Percentiles rank a stretch among this genome's conserved stretches.
These are phyloP conservation scores for Megalops atlanticus DNA, from an alignment of 2,113 vertebrate genomes.

Conservation along the genomic window DNA sequence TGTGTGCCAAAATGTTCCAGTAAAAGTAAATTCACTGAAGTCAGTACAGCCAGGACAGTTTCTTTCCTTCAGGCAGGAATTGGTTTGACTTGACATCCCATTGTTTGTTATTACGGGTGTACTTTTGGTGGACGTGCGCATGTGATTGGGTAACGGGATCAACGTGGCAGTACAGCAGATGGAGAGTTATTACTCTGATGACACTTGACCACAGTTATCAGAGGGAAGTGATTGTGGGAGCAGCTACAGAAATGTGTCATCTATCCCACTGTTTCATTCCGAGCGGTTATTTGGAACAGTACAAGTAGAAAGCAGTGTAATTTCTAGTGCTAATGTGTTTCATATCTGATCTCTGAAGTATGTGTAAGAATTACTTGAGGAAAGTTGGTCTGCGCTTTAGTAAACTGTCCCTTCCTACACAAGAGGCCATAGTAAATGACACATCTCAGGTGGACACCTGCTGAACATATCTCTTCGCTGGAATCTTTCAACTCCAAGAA, in stretches of 20 bases:
- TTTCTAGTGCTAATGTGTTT: constrained; percentile 7
- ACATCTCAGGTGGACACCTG: background rate
- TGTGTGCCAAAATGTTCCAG: background rate
- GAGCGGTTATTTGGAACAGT: constrained; percentile 1
- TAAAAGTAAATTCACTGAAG: too few species aligned
- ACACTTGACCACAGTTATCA: constrained; percentile 35
- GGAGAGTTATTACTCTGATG: constrained; percentile 48
- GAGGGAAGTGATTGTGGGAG: constrained; percentile 17
- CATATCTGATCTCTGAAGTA: background rate
- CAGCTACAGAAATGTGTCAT: constrained; percentile 24
- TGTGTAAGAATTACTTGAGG: background rate
- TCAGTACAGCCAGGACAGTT: background rate
- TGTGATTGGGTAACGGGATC: background rate
- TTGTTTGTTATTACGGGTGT: background rate
- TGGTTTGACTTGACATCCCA: background rate
- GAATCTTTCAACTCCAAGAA: background rate
- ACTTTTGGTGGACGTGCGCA: background rate
- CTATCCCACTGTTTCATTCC: constrained; percentile 29
- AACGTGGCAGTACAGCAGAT: constrained; percentile 7
- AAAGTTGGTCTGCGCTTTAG: background rate
- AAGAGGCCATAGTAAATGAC: background rate
- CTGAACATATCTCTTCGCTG: background rate
- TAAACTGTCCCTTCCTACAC: constrained; percentile 2
- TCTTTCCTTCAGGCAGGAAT: background rate
- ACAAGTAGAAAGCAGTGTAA: constrained; percentile 8